These are phyloP conservation scores for Tachina fera DNA, from an alignment of 2,888 invertebrate species.

Conservation along the genomic window DNA sequence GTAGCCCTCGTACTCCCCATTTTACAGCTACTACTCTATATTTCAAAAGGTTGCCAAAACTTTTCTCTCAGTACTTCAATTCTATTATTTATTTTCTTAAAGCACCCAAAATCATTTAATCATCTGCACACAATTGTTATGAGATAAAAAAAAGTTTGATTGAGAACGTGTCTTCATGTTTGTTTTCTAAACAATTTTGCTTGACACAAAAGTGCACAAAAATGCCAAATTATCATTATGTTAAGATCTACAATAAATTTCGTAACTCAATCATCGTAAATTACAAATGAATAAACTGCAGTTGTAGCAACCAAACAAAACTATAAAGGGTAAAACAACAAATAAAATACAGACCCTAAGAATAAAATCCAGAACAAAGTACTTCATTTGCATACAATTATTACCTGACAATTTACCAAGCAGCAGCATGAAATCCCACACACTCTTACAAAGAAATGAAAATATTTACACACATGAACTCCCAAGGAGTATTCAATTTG, in stretches of 20 bases:
- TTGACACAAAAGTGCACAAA: background rate
- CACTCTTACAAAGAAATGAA: background rate
- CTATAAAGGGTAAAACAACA: conserved; percentile 4
- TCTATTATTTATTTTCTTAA: background rate
- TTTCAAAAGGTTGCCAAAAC: no score
- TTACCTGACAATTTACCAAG: conserved; percentile 48
- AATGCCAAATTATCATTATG: background rate
- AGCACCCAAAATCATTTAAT: conserved; percentile 4
- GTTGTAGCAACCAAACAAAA: background rate
- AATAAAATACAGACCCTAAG: conserved; percentile 37
- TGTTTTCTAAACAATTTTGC: conserved; percentile 10
- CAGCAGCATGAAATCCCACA: background rate
- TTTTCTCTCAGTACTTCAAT: no score
- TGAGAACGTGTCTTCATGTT: conserved; percentile 13
- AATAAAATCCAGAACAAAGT: conserved; percentile 39
- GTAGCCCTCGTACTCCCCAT: no score
- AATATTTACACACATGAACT: background rate
- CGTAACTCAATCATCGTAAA: conserved; percentile 30
- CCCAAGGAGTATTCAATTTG: conserved; percentile 17
- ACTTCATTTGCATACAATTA: conserved; percentile 46
- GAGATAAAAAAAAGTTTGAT: background rate
- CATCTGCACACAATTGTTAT: background rate
- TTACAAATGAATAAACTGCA: conserved; percentile 1
- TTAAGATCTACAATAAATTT: conserved; percentile 19
- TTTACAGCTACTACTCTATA: no score